Evolutionary conservation across 2,113 vertebrate genomes (phyloP), one percentile per base, ranked within the genome.

Genomic region (Eptesicus fuscus): DNA sequence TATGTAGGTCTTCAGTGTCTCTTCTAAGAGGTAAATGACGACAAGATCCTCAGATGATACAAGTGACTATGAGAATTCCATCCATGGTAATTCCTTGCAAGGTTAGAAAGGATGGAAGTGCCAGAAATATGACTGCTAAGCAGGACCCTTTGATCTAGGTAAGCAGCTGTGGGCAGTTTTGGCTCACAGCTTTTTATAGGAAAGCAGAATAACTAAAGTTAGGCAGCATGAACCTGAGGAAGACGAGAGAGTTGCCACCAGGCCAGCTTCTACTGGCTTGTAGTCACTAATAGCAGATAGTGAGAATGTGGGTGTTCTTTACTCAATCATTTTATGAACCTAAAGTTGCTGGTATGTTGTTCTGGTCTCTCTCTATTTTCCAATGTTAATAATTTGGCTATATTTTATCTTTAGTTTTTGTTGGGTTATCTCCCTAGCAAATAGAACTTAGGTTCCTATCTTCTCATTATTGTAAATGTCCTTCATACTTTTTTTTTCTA

Each of bases 381-480:
- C 18, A 78, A 1, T 51, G 28, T n/a, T 94, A 74, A 88, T 47
- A 70, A 90, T 78, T 90, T 78, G 30, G 16, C 37, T 79, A 7
- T 89, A 13, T 53, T 89, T 87, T 86, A 53, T 12, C 42, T 87
- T 93, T 42, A 69, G 17, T 4, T 28, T 94, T 93, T 93, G 20
- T 37, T 91, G 35, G 9, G 9, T 56, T 90, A 44, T 25, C 49
- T 91, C 22, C 74, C 18, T 73, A 83, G 16, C 56, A 91, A 91
- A 91, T 56, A 56, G 9, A 87, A 40, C 35, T 49, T 93, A 76
- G 13, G 4, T 65, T 86, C 32, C 70, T 86, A 0, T 73, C 40
- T 56, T 80, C 44, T 95, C 42, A 88, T 30, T 95, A 71, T 77
- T 69, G 7, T 71, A 95, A 83, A 70, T 88, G 61, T 63, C 32